A percentile compares a stretch with the other conserved stretches of the same genome.
These are phyloP conservation scores for Pandion haliaetus DNA, from an alignment of 2,113 vertebrate genomes.

Conservation along the genomic window DNA sequence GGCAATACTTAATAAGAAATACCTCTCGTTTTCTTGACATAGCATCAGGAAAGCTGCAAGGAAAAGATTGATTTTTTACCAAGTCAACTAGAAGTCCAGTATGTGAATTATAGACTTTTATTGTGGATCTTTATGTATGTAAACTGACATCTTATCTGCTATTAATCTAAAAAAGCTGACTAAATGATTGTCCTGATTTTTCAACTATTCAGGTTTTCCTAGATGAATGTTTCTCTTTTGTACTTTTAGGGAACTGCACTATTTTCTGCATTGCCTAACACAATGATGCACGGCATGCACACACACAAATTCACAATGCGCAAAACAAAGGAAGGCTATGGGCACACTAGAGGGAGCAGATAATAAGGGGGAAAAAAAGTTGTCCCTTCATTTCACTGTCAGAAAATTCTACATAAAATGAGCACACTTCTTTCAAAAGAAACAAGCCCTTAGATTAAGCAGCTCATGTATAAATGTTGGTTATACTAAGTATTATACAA, in stretches of 20 bases:
- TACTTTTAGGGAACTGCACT: not conserved
- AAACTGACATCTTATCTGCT: not conserved
- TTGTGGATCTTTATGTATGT: not conserved
- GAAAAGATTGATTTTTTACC: conserved; percentile 29
- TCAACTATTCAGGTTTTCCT: not conserved
- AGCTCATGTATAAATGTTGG: not conserved
- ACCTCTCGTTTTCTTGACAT: not conserved
- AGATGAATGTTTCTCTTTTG: not conserved
- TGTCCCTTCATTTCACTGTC: not conserved
- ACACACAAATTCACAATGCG: not conserved
- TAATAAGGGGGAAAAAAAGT: not conserved
- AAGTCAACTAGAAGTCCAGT: not conserved
- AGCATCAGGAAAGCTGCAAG: conserved; percentile 2
- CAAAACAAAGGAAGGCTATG: not conserved
- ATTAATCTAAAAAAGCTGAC: not conserved
- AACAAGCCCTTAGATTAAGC: not conserved
- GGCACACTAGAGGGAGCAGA: not conserved
- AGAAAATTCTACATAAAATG: not conserved
- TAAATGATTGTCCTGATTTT: not conserved
- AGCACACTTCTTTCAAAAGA: not conserved
- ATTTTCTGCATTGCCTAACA: not conserved
- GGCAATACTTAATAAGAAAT: conserved; percentile 68
- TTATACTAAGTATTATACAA: not conserved
- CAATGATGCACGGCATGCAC: fast-evolving
- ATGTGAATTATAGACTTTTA: not conserved